These are phyloP conservation scores for Uria lomvia DNA, from an alignment of 2,113 vertebrate genomes.

Conservation along the genomic window DNA sequence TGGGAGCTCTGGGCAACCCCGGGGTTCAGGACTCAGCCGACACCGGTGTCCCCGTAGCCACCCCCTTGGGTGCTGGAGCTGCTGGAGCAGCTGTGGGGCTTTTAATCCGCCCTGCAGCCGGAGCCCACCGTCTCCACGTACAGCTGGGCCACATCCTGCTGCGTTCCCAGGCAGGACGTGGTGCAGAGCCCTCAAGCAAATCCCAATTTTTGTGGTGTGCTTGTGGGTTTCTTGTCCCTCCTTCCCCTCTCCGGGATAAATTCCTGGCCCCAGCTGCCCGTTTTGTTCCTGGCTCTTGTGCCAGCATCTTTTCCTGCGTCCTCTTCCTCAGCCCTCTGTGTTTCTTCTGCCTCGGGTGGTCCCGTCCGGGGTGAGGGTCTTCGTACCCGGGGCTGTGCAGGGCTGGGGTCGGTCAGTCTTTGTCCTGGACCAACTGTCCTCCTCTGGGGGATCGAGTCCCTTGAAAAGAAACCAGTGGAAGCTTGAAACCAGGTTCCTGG, in stretches of 20 bases:
- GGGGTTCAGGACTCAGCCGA: background rate
- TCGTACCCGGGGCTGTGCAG: background rate
- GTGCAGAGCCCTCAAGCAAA: background rate
- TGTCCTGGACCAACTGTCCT: background rate
- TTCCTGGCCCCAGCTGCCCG: background rate
- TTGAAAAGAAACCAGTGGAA: background rate
- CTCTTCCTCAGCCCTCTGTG: background rate
- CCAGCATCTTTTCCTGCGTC: background rate
- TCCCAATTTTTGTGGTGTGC: background rate
- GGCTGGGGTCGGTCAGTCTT: background rate
- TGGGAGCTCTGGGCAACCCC: background rate
- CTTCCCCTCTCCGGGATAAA: background rate
- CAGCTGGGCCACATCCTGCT: background rate
- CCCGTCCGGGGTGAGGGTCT: background rate
- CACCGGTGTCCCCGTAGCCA: accelerated
- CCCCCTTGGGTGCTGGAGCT: background rate
- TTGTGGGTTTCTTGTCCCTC: background rate
- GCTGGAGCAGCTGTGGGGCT: background rate
- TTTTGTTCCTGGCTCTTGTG: background rate
- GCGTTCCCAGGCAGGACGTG: background rate
- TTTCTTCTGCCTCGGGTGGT: background rate
- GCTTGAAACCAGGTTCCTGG: background rate
- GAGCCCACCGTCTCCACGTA: background rate
- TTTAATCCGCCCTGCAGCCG: background rate
- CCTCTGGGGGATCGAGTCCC: background rate